A percentile compares a stretch with the other conserved stretches of the same genome.
These are phyloP conservation scores for Alectura lathami DNA, from an alignment of 2,113 vertebrate species.

Conservation along the genomic window DNA sequence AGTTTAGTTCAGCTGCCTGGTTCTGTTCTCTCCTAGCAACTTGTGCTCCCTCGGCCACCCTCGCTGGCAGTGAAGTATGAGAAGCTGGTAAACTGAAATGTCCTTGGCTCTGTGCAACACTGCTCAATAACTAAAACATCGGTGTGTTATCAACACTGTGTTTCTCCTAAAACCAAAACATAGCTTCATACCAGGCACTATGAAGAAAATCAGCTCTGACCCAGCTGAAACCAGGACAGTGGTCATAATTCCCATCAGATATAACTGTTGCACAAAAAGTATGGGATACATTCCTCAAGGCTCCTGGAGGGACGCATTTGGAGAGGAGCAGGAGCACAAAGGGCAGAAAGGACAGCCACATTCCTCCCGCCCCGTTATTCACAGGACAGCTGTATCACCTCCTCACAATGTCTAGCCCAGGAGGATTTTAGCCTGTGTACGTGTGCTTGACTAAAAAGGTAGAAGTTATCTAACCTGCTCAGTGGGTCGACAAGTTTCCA, in stretches of 20 bases:
- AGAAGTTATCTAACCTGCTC: background rate
- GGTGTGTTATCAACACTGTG: no score
- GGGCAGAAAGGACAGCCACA: background rate
- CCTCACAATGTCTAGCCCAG: background rate
- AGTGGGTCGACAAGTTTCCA: background rate
- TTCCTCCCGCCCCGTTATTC: background rate
- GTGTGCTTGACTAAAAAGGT: background rate
- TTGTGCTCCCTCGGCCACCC: no score
- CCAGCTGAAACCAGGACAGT: no score
- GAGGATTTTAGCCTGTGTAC: background rate
- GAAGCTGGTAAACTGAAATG: no score
- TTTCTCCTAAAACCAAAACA: no score
- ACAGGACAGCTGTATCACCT: background rate
- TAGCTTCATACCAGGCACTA: no score
- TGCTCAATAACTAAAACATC: no score
- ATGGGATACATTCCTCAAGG: background rate
- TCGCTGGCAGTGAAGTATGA: no score
- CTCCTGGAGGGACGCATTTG: rapidly evolving
- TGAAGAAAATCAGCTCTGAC: no score
- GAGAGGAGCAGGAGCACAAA: background rate
- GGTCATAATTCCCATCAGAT: background rate
- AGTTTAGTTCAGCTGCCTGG: no score
- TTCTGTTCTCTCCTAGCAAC: no score
- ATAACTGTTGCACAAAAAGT: background rate
- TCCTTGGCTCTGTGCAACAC: no score